Evolutionary conservation across 2,113 vertebrate genomes (phyloP), one percentile per base, ranked within the genome.

Genomic region (Oenanthe oenanthe): DNA sequence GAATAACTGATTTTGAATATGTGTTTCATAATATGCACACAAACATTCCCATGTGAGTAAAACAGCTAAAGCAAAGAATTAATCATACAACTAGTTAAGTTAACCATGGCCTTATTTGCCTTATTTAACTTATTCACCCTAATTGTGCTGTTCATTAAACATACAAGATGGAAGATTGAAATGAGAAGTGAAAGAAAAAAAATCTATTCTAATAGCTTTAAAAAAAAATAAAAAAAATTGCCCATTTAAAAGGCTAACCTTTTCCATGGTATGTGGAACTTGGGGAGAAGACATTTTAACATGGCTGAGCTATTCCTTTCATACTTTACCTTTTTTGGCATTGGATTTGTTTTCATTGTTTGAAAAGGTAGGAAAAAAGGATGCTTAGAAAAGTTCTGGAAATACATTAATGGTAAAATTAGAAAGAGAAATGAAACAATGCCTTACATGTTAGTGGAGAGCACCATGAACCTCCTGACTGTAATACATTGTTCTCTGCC

Each of bases 51-150:
- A 82, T 50, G 15, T 29, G 42, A 74, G 42, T 68, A 43, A 88
- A 95, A 82, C 7, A 92, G 65, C 48, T 57, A 47, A 20, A 88
- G 54, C 29, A 85, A 91, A 85, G 62, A 76, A 85, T 83, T 51
- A 83, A 80, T 83, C 56, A 53, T 40, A 62, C 18, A 88, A 83
- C 71, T 40, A 60, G 84, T 88, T 62, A 86, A 67, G 60, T 83
- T 95, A 91, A 82, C 85, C 71, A 53, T 8, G 34, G 56, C 34
- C 34, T 75, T 83, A 57, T 88, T 90, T 95, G 38, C 67, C 45
- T 95, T 93, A 74, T 90, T 96, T 93, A 80, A 96, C 88, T 90
- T 96, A 60, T 53, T 92, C 72, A 71, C 67, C 67, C 25, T 67
- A 74, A 63, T 74, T 83, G 51, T 74, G 34, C 51, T 67, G 13